Conservation (phyloP, 2,113 vertebrate genomes). For the Kryptolebias marmoratus region DNA sequence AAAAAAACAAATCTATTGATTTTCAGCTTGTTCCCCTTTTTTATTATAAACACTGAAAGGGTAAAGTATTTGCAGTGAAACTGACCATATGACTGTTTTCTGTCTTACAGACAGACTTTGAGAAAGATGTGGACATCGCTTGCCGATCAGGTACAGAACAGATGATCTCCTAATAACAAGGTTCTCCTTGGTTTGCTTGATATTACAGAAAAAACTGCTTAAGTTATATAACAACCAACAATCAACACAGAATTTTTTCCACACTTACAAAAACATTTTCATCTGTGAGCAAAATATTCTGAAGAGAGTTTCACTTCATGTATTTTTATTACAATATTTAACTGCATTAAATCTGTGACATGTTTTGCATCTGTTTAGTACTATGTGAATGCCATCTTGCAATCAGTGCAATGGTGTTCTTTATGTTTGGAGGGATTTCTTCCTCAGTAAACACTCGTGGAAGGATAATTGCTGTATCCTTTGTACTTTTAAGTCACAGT, state of each 20-base stretch:
- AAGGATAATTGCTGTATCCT: neutral
- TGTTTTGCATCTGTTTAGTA: conserved; percentile 34
- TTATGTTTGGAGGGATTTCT: conserved; percentile 27
- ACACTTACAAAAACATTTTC: conserved; percentile 65
- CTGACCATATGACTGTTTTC: conserved; percentile 28
- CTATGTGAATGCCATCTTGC: conserved; percentile 1
- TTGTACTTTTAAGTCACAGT: conserved; percentile 2
- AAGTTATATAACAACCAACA: conserved; percentile 56
- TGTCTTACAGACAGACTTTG: conserved; percentile 94
- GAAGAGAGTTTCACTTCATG: conserved; percentile 27
- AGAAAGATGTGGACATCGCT: conserved; percentile 99
- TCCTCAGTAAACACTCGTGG: neutral
- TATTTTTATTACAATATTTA: conserved; percentile 19
- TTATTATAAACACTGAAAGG: neutral
- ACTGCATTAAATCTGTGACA: too few species aligned
- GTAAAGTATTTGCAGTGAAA: conserved; percentile 8
- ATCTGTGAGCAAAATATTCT: conserved; percentile 57
- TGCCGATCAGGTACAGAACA: conserved; percentile 95
- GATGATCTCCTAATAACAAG: conserved; percentile 50
- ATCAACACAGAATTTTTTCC: conserved; percentile 48
- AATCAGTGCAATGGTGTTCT: conserved; percentile 2
- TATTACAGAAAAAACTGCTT: conserved; percentile 55
- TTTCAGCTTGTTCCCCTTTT: conserved; percentile 8
- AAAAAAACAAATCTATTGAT: conserved; percentile 20
- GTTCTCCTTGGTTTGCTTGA: conserved; percentile 20